Conservation (phyloP, 2,888 invertebrate genomes). For the Amblyjoppa proteus region DNA sequence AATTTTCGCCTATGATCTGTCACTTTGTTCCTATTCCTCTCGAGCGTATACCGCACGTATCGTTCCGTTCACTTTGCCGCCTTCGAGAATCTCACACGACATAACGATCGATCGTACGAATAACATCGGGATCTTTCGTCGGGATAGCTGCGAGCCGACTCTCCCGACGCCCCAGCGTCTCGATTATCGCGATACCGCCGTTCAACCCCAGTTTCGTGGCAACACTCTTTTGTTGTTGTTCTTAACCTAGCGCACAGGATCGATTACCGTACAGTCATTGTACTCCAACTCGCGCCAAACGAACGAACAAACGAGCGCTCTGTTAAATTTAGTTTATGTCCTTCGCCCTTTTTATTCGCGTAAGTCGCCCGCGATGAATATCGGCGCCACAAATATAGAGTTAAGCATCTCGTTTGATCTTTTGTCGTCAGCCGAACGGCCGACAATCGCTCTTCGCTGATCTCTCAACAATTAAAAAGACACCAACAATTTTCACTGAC, state of each 20-base stretch:
- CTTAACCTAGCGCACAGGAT: constrained; percentile 65
- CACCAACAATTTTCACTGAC: background rate
- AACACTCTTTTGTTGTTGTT: constrained; percentile 42
- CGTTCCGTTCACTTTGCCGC: background rate
- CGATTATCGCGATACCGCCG: constrained; percentile 1
- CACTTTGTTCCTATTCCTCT: background rate
- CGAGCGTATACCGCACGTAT: background rate
- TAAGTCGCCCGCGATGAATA: too few species aligned
- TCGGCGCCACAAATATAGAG: background rate
- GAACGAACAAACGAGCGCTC: background rate
- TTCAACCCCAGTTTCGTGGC: constrained; percentile 16
- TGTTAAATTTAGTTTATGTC: background rate
- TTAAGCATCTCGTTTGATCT: background rate
- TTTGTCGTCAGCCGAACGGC: background rate
- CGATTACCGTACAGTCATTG: constrained; percentile 37
- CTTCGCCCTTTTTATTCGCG: background rate
- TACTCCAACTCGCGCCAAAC: background rate
- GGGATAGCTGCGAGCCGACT: background rate
- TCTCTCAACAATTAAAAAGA: background rate
- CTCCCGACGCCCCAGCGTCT: constrained; percentile 16
- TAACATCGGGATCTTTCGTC: background rate
- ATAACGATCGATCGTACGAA: background rate
- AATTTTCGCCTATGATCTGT: constrained; percentile 5
- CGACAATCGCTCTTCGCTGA: background rate
- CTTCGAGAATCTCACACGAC: background rate